Evolutionary conservation across 2,113 vertebrate species (phyloP).

Genomic region (Cynopterus brachyotis): DNA sequence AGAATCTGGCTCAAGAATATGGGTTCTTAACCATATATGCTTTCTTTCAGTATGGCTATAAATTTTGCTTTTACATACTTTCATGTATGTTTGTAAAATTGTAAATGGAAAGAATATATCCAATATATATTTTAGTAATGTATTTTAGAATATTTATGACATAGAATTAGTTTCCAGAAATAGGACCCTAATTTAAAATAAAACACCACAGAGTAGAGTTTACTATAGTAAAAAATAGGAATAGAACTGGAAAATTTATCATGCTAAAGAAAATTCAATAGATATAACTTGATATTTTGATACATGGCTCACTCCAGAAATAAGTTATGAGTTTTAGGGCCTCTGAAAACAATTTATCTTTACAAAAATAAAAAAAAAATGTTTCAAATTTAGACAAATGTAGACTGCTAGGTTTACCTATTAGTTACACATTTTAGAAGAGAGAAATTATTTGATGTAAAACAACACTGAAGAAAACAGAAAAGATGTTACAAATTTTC

Average conservation of each 20-base stretch:
- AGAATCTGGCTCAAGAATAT: background rate
- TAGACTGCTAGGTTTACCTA: background rate
- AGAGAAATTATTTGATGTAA: background rate
- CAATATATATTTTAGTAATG: background rate
- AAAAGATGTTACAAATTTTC: background rate
- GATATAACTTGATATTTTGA: background rate
- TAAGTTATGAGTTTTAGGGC: background rate
- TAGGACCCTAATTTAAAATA: background rate
- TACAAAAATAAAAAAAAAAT: background rate
- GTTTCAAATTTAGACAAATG: background rate
- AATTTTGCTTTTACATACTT: background rate
- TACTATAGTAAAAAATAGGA: constrained; percentile 11
- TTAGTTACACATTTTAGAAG: background rate
- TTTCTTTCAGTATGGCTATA: background rate
- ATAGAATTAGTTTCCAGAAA: constrained; percentile 7
- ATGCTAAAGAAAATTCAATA: constrained; percentile 1
- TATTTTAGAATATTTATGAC: background rate
- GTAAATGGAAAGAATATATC: background rate
- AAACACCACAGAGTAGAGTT: background rate
- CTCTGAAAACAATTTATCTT: background rate
- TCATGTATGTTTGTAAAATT: background rate
- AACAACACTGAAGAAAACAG: background rate
- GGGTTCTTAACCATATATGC: background rate
- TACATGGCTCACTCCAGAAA: background rate
- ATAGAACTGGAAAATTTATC: background rate